Evolutionary conservation across 2,888 invertebrate species (phyloP).

Genomic region (Acleris cristana): DNA sequence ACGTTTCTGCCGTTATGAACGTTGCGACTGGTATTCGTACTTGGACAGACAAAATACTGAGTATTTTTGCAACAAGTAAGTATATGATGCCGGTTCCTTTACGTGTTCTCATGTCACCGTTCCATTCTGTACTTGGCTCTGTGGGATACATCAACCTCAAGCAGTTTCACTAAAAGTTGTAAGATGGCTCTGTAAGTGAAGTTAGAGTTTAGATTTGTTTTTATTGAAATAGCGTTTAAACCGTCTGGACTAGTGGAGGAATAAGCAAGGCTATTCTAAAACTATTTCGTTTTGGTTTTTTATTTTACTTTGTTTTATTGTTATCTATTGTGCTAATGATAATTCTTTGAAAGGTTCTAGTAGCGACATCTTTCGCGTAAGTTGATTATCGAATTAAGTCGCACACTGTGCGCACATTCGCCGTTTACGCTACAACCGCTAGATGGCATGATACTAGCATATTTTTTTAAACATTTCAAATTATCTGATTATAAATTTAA

Average conservation of each 20-base stretch:
- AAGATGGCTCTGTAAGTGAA: constrained; percentile 57
- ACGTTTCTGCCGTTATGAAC: constrained; percentile 74
- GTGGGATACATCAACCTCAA: constrained; percentile 17
- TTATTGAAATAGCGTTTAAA: not conserved
- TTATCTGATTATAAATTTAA: too few species aligned
- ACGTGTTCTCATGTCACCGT: constrained; percentile 14
- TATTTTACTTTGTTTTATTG: too few species aligned
- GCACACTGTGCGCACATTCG: not conserved
- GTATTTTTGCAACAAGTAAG: constrained; percentile 11
- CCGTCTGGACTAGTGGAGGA: too few species aligned
- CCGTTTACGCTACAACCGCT: not conserved
- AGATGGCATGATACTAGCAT: constrained; percentile 2
- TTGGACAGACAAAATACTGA: constrained; percentile 6
- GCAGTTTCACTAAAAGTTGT: constrained; percentile 37
- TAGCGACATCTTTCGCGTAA: constrained; percentile 19
- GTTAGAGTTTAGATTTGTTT: constrained; percentile 12
- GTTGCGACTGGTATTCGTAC: constrained; percentile 33
- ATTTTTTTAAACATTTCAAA: too few species aligned
- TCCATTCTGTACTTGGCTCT: constrained; percentile 11
- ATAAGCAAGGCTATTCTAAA: too few species aligned
- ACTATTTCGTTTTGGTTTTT: not conserved
- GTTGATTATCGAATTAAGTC: not conserved
- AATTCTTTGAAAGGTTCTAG: not conserved
- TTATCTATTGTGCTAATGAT: too few species aligned
- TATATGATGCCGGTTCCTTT: constrained; percentile 20